phyloP scores from a whole-genome alignment of 2,113 vertebrate genomes.

The Eonycteris spelaea region DNA sequence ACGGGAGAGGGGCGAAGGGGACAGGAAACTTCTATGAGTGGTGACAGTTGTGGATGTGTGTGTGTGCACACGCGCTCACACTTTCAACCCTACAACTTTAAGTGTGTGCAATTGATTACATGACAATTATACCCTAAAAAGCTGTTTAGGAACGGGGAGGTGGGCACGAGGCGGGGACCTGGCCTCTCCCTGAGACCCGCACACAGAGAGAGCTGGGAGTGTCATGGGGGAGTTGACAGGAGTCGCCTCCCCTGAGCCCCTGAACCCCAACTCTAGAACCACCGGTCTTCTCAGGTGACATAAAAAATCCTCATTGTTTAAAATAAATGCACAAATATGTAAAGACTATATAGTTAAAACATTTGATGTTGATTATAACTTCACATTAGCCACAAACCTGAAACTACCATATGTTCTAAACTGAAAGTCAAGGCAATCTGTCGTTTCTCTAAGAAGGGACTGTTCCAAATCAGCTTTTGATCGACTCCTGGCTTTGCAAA shows the following conservation, averaged over 20 bases:
- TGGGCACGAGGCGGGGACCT: background rate
- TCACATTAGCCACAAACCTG: background rate
- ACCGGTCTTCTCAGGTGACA: background rate
- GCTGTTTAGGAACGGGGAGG: background rate
- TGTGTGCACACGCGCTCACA: background rate
- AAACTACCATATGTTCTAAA: background rate
- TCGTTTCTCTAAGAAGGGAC: background rate
- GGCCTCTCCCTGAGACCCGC: background rate
- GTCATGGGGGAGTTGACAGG: background rate
- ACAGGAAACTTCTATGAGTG: background rate
- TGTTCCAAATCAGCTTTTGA: background rate
- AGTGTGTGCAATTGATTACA: background rate
- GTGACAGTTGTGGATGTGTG: rapidly evolving
- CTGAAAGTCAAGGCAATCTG: background rate
- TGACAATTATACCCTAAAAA: background rate
- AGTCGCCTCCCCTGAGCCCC: background rate
- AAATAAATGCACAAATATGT: background rate
- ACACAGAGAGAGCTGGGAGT: no score
- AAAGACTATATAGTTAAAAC: background rate
- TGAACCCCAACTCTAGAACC: background rate
- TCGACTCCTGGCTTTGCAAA: background rate
- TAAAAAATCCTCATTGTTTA: background rate
- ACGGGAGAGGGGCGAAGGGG: background rate
- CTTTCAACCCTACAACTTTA: background rate
- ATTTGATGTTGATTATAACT: background rate